Percentiles rank a stretch among this genome's conserved stretches.
Conservation (phyloP, 2,888 invertebrate species). For the Ceramica pisi region DNA sequence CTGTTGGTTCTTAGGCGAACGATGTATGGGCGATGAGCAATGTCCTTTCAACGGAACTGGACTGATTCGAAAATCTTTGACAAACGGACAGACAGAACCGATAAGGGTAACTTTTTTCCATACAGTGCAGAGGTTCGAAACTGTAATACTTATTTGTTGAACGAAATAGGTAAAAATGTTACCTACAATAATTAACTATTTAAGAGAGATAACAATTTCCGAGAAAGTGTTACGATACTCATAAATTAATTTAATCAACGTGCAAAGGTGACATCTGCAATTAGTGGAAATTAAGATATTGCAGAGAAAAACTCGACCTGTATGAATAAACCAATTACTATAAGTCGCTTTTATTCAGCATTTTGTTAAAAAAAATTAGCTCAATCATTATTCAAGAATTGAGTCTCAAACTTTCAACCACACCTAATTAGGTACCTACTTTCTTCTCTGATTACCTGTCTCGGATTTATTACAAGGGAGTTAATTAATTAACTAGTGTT, state of each 20-base stretch:
- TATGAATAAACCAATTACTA: neutral
- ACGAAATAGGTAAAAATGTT: neutral
- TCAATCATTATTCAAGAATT: neutral
- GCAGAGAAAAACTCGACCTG: conserved; percentile 6
- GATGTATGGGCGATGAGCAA: too few species aligned
- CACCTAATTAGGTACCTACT: conserved; percentile 23
- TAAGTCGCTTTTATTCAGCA: neutral
- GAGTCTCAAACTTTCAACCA: neutral
- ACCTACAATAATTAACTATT: neutral
- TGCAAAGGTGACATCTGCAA: conserved; percentile 61
- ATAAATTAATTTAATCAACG: conserved; percentile 44
- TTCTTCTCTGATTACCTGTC: conserved; percentile 46
- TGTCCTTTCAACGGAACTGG: too few species aligned
- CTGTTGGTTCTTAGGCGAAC: too few species aligned
- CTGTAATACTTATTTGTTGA: neutral
- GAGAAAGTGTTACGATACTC: conserved; percentile 14
- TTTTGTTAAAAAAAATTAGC: neutral
- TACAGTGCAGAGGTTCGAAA: too few species aligned
- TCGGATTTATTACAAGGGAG: conserved; percentile 37
- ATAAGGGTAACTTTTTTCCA: too few species aligned
- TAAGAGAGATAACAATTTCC: conserved; percentile 1
- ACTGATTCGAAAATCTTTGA: too few species aligned
- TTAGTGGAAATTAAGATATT: conserved; percentile 51
- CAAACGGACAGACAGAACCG: too few species aligned
- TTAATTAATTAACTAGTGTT: conserved; percentile 52